A percentile compares a stretch with the other conserved stretches of the same genome.
phyloP scores from a whole-genome alignment of 2,113 vertebrate genomes.

The Brachyistius frenatus region DNA sequence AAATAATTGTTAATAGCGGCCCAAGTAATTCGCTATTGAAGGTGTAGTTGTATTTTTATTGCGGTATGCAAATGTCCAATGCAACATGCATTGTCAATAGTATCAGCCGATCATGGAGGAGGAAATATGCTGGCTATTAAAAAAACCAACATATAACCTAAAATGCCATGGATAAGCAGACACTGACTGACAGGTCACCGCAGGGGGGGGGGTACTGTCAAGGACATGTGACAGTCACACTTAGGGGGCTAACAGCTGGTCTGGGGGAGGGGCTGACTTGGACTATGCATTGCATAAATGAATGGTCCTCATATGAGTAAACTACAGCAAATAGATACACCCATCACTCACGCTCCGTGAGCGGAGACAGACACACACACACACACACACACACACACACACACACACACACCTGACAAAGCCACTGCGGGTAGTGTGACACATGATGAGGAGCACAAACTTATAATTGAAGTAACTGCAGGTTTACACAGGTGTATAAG shows the following conservation, averaged over 20 bases:
- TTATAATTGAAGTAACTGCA: constrained; percentile 55
- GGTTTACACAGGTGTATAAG: constrained; percentile 40
- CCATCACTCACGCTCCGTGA: neutral
- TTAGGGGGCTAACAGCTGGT: constrained; percentile 64
- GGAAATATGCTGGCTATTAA: neutral
- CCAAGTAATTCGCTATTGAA: no score
- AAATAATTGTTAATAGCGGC: no score
- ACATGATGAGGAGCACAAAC: constrained; percentile 13
- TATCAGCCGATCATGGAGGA: neutral
- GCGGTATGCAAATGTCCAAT: no score
- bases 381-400: neutral
- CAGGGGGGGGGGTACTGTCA: constrained; percentile 22
- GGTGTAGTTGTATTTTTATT: no score
- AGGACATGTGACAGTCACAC: constrained; percentile 44
- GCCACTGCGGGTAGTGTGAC: neutral
- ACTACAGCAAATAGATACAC: constrained; percentile 31
- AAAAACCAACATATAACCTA: neutral
- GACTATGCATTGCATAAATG: constrained; percentile 36
- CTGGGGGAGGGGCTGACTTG: constrained; percentile 59
- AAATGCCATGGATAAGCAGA: neutral
- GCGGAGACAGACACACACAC: neutral
- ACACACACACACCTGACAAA: neutral
- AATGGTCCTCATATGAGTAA: constrained; percentile 26
- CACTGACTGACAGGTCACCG: neutral
- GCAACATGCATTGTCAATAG: no score